phyloP scores from a whole-genome alignment of 2,888 invertebrate genomes.

The Diplazon laetatorius region DNA sequence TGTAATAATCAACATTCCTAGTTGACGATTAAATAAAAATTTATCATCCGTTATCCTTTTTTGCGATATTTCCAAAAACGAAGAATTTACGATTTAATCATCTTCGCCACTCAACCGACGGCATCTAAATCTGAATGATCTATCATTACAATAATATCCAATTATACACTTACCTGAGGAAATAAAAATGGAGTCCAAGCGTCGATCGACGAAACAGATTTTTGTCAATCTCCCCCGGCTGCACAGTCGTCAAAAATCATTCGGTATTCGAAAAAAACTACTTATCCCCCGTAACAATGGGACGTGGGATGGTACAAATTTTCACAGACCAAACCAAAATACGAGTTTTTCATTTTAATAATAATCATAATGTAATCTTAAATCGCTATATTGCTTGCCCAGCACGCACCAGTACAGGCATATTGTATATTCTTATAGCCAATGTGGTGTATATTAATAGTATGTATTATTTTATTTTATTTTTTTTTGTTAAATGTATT shows the following conservation, averaged over 20 bases:
- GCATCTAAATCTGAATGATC: no score
- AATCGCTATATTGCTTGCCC: constrained; percentile 60
- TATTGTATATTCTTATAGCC: constrained; percentile 63
- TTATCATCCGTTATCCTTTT: no score
- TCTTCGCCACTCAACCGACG: no score
- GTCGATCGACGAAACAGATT: neutral
- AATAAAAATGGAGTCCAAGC: neutral
- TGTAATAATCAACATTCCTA: no score
- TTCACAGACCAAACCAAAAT: constrained; percentile 34
- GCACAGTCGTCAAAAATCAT: neutral
- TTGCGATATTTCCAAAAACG: no score
- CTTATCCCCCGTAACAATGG: neutral
- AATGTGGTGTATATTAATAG: constrained; percentile 63
- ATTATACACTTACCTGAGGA: neutral
- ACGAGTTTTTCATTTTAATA: constrained; percentile 62
- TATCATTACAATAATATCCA: neutral
- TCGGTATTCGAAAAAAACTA: neutral
- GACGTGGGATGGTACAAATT: constrained; percentile 1
- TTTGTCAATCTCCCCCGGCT: neutral
- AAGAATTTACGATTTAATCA: no score
- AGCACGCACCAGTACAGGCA: constrained; percentile 61
- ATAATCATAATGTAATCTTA: constrained; percentile 64
- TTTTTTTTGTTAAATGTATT: constrained; percentile 54
- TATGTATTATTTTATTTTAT: no score
- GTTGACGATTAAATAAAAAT: no score